Conservation (phyloP, 2,113 vertebrate genomes). For the Sander lucioperca region DNA sequence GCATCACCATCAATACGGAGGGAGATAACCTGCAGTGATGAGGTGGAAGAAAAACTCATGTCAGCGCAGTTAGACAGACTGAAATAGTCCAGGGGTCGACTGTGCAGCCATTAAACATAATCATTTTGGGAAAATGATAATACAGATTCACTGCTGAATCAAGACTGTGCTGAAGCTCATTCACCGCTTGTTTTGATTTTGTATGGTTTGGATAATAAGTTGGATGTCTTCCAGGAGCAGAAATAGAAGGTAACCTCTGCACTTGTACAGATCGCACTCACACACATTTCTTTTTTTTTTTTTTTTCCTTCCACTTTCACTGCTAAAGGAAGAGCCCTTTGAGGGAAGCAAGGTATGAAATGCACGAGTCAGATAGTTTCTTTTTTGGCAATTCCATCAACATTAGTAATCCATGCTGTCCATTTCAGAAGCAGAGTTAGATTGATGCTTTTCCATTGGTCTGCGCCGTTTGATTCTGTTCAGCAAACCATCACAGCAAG, state of each 20-base stretch:
- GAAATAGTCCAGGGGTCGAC: conserved; percentile 45
- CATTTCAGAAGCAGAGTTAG: conserved; percentile 56
- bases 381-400: conserved; percentile 60
- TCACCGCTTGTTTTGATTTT: conserved; percentile 56
- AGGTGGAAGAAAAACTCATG: conserved; percentile 43
- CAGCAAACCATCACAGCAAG: conserved; percentile 50
- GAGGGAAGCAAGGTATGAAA: conserved; percentile 86
- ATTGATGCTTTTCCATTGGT: conserved; percentile 69
- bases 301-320: conserved; percentile 69
- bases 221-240: conserved; percentile 55
- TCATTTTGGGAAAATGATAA: conserved; percentile 51
- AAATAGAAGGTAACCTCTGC: conserved; percentile 62
- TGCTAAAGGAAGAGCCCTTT: conserved; percentile 87
- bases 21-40: conserved; percentile 58
- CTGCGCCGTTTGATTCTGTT: conserved; percentile 60
- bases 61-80: conserved; percentile 54
- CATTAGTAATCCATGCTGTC: conserved; percentile 69
- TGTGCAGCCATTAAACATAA: conserved; percentile 43
- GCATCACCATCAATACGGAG: conserved; percentile 37
- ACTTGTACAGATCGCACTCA: conserved; percentile 58
- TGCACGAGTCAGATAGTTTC: conserved; percentile 53
- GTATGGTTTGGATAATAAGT: conserved; percentile 55
- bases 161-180: conserved; percentile 51
- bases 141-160: conserved; percentile 42
- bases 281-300: conserved; percentile 62